Base-by-base conservation (phyloP, 1,140 invertebrate species). In the Pissodes strobi region DNA sequence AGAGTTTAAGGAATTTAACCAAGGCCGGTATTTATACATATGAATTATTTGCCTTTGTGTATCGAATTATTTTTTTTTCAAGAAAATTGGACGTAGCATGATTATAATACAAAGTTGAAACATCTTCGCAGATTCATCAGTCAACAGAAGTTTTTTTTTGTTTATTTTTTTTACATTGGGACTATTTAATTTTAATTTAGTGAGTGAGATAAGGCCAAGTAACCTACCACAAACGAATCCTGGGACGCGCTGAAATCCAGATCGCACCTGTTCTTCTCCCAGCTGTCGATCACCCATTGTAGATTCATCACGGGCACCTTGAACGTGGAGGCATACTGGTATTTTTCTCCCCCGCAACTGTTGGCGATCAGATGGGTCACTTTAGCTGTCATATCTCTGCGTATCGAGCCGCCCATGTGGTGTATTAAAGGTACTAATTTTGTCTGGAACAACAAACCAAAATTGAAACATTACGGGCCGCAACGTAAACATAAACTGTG, bases 331-430 rank as follows among this genome's bases (percentile, higher is more conserved):
- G 96, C 95, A 78, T 91, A 92, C 73, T 86, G 83, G 75, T 92
- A 93, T 82, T 98, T 97, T 71, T 93, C 89, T 62, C 95, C 94
- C 38, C 87, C 87, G 72, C 89, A 90, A 74, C 86, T 85, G 72
- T 90, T 91, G 48, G 94, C 92, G 68, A 98, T 92, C 37, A 99
- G 83, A 83, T 98, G 95, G 45, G 95, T 98, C 58, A 94, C 89
- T 76, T 91, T 93, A 15, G 85, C 83, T 57, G 86, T 88, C 82
- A 94, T 89, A 70, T 96, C 93, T 80, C 91, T 93, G 46, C 93
- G 85, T 69, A 97, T 90, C 72, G 91, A 95, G 13, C 94, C 95
- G 66, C 93, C 94, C 94, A 98, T 97, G 76, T 90, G 88, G 81
- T 97, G 94, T 66, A 97, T 90, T 74, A 93, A 83, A 70, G 88